Conservation (phyloP, 1,140 invertebrate species). For the Drosophila seguyi region DNA sequence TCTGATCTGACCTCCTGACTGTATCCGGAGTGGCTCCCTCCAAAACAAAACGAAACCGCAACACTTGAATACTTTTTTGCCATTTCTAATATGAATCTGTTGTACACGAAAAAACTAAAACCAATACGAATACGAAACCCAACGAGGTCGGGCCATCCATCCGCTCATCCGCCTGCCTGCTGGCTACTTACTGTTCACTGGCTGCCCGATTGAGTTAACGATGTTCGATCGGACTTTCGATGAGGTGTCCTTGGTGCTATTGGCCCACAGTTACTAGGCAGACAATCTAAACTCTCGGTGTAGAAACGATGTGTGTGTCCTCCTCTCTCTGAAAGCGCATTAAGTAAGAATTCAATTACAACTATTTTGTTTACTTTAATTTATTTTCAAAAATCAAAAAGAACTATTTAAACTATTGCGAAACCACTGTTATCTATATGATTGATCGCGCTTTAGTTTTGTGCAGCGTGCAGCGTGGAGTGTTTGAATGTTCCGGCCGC, state of each 20-base stretch:
- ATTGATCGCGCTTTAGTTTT: conserved; percentile 76
- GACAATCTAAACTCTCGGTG: conserved; percentile 78
- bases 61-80: conserved; percentile 48
- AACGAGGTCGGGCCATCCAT: conserved; percentile 48
- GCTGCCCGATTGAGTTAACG: conserved; percentile 61
- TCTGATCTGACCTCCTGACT: conserved; percentile 47
- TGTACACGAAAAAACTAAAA: conserved; percentile 29
- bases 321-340: conserved; percentile 83
- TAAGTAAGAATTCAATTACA: conserved; percentile 83
- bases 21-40: conserved; percentile 49
- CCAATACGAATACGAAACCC: conserved; percentile 17
- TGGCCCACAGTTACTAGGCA: conserved; percentile 77
- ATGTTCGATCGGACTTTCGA: conserved; percentile 75
- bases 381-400: conserved; percentile 50
- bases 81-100: conserved; percentile 47
- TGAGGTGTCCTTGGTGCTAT: conserved; percentile 72
- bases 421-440: conserved; percentile 44
- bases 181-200: conserved; percentile 30
- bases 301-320: conserved; percentile 80
- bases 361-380: conserved; percentile 68
- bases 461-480: conserved; percentile 63
- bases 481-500: conserved; percentile 64
- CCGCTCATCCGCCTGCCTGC: conserved; percentile 47
- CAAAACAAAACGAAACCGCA: conserved; percentile 33
- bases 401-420: conserved; percentile 29